These are phyloP conservation scores for Cheilinus undulatus DNA, from an alignment of 2,113 vertebrate species.

Conservation along the genomic window DNA sequence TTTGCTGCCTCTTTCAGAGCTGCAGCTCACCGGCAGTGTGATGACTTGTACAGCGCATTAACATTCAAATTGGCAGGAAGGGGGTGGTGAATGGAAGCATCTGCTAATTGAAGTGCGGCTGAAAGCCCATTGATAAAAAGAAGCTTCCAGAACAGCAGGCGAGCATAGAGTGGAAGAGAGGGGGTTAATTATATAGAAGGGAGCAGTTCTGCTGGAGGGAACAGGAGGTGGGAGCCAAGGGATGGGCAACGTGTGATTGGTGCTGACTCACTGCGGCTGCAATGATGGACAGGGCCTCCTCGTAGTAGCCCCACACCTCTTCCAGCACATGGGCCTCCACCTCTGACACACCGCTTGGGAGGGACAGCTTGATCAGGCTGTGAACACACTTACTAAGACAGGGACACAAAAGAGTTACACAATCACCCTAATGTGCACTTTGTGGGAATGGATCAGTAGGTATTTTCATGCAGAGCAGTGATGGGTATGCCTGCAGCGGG, in stretches of 20 bases:
- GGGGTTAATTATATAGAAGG: constrained; percentile 78
- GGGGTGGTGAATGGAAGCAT: constrained; percentile 83
- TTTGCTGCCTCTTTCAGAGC: constrained; percentile 74
- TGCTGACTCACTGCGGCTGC: constrained; percentile 86
- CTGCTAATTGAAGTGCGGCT: constrained; percentile 82
- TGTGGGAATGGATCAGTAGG: neutral
- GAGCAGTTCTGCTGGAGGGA: constrained; percentile 48
- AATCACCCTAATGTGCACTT: neutral
- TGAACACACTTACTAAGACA: constrained; percentile 88
- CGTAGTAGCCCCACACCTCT: constrained; percentile 89
- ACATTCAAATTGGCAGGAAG: constrained; percentile 84
- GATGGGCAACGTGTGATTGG: constrained; percentile 58
- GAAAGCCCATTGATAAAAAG: constrained; percentile 83
- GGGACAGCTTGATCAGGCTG: constrained; percentile 89
- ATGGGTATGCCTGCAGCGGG: constrained; percentile 85
- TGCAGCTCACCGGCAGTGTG: constrained; percentile 71
- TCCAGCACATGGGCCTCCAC: constrained; percentile 83
- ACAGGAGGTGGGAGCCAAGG: constrained; percentile 57
- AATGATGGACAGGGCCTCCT: constrained; percentile 88
- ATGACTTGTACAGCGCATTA: constrained; percentile 76
- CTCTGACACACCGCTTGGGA: constrained; percentile 83
- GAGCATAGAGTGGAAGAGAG: constrained; percentile 65
- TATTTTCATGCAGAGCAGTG: constrained; percentile 17
- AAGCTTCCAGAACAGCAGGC: constrained; percentile 76
- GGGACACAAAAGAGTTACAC: constrained; percentile 20